These are phyloP conservation scores for Otolemur garnettii DNA, from an alignment of 2,113 vertebrate genomes.

Conservation along the genomic window DNA sequence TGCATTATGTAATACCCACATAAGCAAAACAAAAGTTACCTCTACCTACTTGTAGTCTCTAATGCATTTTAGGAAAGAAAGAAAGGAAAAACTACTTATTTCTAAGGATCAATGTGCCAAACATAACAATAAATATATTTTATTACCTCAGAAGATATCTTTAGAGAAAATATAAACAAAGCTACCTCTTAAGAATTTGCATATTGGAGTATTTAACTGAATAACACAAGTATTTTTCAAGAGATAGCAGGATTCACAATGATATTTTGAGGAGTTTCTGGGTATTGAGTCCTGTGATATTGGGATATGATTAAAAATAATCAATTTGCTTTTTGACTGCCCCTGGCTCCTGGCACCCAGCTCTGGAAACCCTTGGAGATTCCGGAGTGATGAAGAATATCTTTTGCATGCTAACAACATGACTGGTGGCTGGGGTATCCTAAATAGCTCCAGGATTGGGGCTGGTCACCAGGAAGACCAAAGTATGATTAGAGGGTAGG, in stretches of 20 bases:
- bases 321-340: background rate
- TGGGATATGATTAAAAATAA: background rate
- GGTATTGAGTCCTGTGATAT: background rate
- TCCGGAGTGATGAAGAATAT: background rate
- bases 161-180: constrained; percentile 60
- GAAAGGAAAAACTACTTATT: constrained; percentile 48
- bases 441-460: background rate
- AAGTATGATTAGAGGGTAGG: no score
- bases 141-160: constrained; percentile 3
- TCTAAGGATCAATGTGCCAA: constrained; percentile 22
- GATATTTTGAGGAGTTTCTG: background rate
- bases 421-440: background rate
- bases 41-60: constrained; percentile 37
- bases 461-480: background rate
- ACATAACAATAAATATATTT: constrained; percentile 37
- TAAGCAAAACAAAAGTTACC: constrained; percentile 51
- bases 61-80: constrained; percentile 50
- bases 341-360: background rate
- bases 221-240: background rate
- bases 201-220: background rate
- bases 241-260: background rate
- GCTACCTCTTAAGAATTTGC: background rate
- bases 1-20: constrained; percentile 1
- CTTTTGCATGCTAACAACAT: background rate
- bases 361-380: background rate